phyloP scores from a whole-genome alignment of 2,888 invertebrate species.

The Cantharis lateralis region DNA sequence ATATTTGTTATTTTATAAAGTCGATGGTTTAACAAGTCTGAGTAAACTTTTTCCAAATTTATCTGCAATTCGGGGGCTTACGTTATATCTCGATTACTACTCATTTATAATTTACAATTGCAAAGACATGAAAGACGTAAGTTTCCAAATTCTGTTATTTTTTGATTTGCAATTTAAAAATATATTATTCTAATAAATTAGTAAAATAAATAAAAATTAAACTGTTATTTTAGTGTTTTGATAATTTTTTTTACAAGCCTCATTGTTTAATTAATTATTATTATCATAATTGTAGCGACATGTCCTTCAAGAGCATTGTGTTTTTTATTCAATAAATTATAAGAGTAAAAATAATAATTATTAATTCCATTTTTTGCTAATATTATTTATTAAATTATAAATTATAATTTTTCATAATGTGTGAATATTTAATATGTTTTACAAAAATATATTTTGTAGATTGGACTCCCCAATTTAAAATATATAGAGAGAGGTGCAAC shows the following conservation, averaged over 20 bases:
- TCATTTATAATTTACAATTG: conserved; percentile 80
- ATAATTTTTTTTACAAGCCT: not conserved
- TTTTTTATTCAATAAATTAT: not conserved
- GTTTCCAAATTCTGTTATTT: not conserved
- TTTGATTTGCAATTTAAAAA: too few relatives aligned
- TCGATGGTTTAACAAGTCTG: conserved; percentile 70
- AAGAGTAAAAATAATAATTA: too few relatives aligned
- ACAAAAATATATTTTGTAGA: conserved; percentile 55
- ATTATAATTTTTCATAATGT: too few relatives aligned
- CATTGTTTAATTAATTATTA: not conserved
- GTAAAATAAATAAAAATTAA: too few relatives aligned
- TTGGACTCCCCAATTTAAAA: conserved; percentile 74
- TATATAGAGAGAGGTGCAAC: conserved; percentile 83
- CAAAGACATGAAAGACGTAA: conserved; percentile 65
- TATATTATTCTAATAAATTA: too few relatives aligned
- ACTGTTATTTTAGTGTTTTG: too few relatives aligned
- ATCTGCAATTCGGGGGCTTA: conserved; percentile 81
- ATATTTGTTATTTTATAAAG: conserved; percentile 78
- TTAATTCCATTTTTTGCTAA: not conserved
- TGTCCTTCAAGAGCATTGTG: not conserved
- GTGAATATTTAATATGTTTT: too few relatives aligned
- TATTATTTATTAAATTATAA: not conserved
- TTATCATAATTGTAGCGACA: not conserved
- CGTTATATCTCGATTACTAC: conserved; percentile 75
- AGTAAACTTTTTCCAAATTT: conserved; percentile 85